Evolutionary conservation across 2,113 vertebrate genomes (phyloP).

Genomic region (Cebus imitator): DNA sequence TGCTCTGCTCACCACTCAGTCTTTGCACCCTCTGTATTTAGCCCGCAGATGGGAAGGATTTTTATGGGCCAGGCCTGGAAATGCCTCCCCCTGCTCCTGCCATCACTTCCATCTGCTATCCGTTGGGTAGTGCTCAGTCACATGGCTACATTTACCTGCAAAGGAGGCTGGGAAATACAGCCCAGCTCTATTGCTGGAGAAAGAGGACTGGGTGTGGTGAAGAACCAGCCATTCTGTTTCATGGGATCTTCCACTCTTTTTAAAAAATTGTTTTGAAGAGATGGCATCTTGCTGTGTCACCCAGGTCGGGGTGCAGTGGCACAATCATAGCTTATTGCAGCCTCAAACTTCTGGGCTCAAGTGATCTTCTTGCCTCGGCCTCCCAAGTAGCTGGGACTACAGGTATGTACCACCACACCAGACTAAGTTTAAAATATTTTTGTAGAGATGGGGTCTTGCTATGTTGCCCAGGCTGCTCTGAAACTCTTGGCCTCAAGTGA

Average conservation of each 20-base stretch:
- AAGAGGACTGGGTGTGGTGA: not conserved
- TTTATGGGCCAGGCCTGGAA: not conserved
- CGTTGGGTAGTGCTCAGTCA: not conserved
- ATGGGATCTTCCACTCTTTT: not conserved
- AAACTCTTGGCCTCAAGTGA: not conserved
- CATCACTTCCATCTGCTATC: not conserved
- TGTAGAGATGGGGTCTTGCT: not conserved
- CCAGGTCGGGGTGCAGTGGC: not conserved
- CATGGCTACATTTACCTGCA: not conserved
- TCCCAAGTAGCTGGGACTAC: not conserved
- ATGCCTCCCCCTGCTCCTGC: not conserved
- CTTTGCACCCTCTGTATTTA: not conserved
- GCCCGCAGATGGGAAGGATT: not conserved
- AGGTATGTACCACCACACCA: not conserved
- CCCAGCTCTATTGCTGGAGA: not conserved
- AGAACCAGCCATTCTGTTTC: not conserved
- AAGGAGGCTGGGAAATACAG: slow-evolving; percentile 51
- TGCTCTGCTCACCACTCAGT: not conserved
- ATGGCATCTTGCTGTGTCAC: not conserved
- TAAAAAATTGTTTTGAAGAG: not conserved
- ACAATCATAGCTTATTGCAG: not conserved
- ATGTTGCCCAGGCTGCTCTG: not conserved
- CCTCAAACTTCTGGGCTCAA: not conserved
- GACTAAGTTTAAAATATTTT: not conserved
- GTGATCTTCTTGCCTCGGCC: not conserved